phyloP scores from a whole-genome alignment of 1,140 invertebrate species.

The Leguminivora glycinivorella region DNA sequence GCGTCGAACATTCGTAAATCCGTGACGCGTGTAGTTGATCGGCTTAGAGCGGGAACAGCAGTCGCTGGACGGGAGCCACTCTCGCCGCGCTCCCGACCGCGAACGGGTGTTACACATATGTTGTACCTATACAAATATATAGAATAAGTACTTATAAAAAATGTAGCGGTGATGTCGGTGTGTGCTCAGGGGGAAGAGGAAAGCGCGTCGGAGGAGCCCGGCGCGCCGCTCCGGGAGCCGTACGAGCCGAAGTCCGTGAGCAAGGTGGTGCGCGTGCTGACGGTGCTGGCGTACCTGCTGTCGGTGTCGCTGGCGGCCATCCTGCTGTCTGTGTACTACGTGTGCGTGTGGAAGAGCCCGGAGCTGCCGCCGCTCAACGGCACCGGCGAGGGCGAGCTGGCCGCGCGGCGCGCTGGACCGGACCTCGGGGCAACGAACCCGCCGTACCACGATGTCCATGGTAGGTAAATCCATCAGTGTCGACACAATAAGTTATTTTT shows the following conservation, averaged over 20 bases:
- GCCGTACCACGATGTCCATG: neutral
- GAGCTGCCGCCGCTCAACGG: slow-evolving; percentile 46
- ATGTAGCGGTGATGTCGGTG: slow-evolving; percentile 63
- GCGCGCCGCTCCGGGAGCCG: slow-evolving; percentile 80
- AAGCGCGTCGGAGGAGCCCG: slow-evolving; percentile 55
- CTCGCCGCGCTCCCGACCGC: slow-evolving; percentile 38
- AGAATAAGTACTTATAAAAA: slow-evolving; percentile 31
- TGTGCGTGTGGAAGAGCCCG: slow-evolving; percentile 90
- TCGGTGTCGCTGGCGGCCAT: slow-evolving; percentile 97
- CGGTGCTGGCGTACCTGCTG: slow-evolving; percentile 95
- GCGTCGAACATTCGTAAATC: slow-evolving; percentile 55
- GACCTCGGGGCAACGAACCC: neutral
- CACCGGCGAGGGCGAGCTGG: slow-evolving; percentile 38
- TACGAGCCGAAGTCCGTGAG: slow-evolving; percentile 88
- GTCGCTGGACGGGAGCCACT: slow-evolving; percentile 40
- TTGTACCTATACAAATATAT: slow-evolving; percentile 39
- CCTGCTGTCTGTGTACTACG: slow-evolving; percentile 91
- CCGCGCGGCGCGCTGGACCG: slow-evolving; percentile 39
- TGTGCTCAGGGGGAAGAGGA: slow-evolving; percentile 54
- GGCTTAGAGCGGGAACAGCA: slow-evolving; percentile 60
- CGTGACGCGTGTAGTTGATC: slow-evolving; percentile 66
- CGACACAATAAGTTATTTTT: too few species aligned
- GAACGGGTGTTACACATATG: slow-evolving; percentile 33
- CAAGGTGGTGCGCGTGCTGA: slow-evolving; percentile 92
- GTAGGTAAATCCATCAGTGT: neutral